Evolutionary conservation across 92 coral and sea anemone species (phyloP).

Genomic region (Heteractis magnifica): DNA sequence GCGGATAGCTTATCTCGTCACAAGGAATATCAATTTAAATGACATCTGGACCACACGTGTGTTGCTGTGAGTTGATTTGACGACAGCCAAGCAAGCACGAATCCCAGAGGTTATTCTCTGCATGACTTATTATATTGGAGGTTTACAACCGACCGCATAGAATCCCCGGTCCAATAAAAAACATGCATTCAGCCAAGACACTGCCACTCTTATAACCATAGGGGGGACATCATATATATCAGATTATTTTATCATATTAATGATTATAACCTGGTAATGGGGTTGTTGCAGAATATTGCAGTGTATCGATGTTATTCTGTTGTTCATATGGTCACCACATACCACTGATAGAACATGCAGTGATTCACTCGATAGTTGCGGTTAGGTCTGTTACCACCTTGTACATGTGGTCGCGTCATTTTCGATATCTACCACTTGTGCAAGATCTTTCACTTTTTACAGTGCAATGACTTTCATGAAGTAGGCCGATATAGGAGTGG

Average conservation of each 20-base stretch:
- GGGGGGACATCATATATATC: background rate
- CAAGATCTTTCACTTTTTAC: background rate
- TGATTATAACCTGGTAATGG: background rate
- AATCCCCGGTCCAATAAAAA: background rate
- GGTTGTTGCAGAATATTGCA: background rate
- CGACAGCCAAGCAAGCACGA: conserved; percentile 13
- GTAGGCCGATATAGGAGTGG: background rate
- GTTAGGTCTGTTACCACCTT: background rate
- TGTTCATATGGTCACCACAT: background rate
- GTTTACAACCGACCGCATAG: background rate
- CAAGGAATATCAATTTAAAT: conserved; percentile 15
- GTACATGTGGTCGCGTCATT: background rate
- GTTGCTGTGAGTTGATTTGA: conserved; percentile 14
- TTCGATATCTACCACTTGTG: background rate
- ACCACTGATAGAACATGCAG: background rate
- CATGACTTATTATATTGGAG: background rate
- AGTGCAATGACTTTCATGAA: background rate
- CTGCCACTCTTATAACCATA: background rate
- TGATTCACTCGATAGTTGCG: background rate
- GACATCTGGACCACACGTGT: conserved; percentile 41
- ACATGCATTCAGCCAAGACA: background rate
- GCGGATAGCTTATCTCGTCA: conserved; percentile 7
- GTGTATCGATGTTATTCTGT: background rate
- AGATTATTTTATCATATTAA: background rate
- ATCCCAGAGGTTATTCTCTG: conserved; percentile 5